These are phyloP conservation scores for Diplosoma virens DNA, from an alignment of 23 tunicate species.

Conservation along the genomic window DNA sequence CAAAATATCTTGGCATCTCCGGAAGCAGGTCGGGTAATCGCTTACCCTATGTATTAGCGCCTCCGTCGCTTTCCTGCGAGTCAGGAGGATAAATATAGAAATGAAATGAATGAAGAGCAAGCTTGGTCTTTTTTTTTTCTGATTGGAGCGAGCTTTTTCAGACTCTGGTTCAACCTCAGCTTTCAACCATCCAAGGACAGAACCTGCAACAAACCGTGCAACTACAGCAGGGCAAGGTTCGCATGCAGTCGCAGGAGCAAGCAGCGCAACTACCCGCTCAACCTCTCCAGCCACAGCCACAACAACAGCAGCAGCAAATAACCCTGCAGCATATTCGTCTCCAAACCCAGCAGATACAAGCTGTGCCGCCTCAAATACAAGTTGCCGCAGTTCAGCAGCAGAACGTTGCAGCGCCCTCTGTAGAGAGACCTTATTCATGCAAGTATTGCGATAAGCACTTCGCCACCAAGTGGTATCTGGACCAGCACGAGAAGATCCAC, in stretches of 20 bases:
- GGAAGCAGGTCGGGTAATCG: too few species aligned
- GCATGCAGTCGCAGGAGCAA: conserved; percentile 16
- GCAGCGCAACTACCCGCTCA: conserved; percentile 2
- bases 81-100: too few species aligned
- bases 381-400: conserved; percentile 31
- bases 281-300: conserved; percentile 35
- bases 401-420: background rate
- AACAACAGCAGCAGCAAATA: conserved; percentile 37
- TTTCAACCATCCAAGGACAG: conserved; percentile 22
- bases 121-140: too few species aligned
- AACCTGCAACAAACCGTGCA: background rate
- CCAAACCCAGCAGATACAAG: conserved; percentile 25
- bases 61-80: too few species aligned
- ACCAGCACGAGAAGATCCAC: conserved; percentile 93
- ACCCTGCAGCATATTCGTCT: conserved; percentile 25
- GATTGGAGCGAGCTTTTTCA: too few species aligned
- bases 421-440: conserved; percentile 69
- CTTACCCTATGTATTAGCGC: too few species aligned
- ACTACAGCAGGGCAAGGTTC: background rate
- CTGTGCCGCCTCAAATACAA: conserved; percentile 23
- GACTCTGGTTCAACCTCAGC: conserved; percentile 48
- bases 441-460: conserved; percentile 87
- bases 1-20: too few species aligned
- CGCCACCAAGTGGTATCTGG: conserved; percentile 95
- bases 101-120: too few species aligned